phyloP scores from a whole-genome alignment of 1,140 invertebrate species.

The Tetraneura akinire region DNA sequence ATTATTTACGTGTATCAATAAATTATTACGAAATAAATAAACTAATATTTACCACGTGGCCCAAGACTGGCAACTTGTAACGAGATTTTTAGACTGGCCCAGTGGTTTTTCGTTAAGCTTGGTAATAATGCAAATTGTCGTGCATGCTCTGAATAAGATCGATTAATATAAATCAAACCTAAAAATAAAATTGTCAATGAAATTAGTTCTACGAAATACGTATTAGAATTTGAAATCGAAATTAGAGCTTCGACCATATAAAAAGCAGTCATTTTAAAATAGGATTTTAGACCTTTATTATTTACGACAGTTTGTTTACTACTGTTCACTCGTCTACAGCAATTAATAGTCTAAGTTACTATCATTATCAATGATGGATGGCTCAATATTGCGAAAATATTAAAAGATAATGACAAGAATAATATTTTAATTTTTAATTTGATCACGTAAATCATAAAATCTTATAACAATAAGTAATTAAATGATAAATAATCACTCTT shows the following conservation, averaged over 20 bases:
- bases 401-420: too few species aligned
- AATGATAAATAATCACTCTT: too few species aligned
- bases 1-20: neutral
- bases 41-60: neutral
- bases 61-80: neutral
- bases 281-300: neutral
- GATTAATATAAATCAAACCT: neutral
- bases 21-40: neutral
- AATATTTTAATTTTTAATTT: too few species aligned
- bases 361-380: too few species aligned
- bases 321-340: too few species aligned
- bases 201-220: neutral
- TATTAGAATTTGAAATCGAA: neutral
- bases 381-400: too few species aligned
- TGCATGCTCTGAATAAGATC: neutral
- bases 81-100: neutral
- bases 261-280: neutral
- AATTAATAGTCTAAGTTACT: too few species aligned
- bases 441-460: too few species aligned
- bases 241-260: neutral
- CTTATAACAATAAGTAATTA: too few species aligned
- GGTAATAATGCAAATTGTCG: neutral
- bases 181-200: neutral
- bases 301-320: too few species aligned
- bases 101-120: neutral